A percentile compares a stretch with the other conserved stretches of the same genome.
Evolutionary conservation across 1,140 invertebrate species (phyloP).

Genomic region (Eueides isabella): DNA sequence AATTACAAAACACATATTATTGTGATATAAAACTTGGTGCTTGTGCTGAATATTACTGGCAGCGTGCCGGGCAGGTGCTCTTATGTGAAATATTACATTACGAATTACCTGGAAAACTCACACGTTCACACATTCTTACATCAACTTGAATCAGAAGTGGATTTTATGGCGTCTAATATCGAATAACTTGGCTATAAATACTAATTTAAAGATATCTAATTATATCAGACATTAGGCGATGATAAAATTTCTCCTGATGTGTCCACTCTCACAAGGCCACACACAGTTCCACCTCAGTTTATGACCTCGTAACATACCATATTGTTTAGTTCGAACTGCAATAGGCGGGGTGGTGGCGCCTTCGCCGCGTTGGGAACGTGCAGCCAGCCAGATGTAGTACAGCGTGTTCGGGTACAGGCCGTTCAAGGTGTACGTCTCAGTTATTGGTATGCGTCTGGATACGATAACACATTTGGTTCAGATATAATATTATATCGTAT

Average conservation of each 20-base stretch:
- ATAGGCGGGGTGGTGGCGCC: conserved; percentile 97
- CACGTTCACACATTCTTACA: conserved; percentile 56
- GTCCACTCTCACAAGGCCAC: conserved; percentile 21
- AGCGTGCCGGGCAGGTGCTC: conserved; percentile 81
- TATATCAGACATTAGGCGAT: neutral
- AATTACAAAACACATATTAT: conserved; percentile 78
- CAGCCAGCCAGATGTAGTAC: conserved; percentile 98
- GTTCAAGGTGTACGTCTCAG: conserved; percentile 92
- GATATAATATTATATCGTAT: too few relatives aligned
- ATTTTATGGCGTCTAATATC: conserved; percentile 23
- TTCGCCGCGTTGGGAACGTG: conserved; percentile 94
- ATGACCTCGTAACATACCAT: conserved; percentile 90
- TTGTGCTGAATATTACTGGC: conserved; percentile 80
- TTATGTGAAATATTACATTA: conserved; percentile 79
- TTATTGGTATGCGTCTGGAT: conserved; percentile 88
- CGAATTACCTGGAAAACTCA: conserved; percentile 75
- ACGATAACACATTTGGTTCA: too few relatives aligned
- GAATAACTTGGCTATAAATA: neutral
- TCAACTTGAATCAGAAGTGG: conserved; percentile 51
- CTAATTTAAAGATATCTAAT: neutral
- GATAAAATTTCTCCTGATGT: conserved; percentile 13
- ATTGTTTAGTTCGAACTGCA: conserved; percentile 96
- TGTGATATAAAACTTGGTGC: conserved; percentile 80
- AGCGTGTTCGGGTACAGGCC: conserved; percentile 97
- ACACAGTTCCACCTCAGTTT: neutral